Conservation (phyloP, 2,113 vertebrate genomes). For the Callaeas wilsoni region DNA sequence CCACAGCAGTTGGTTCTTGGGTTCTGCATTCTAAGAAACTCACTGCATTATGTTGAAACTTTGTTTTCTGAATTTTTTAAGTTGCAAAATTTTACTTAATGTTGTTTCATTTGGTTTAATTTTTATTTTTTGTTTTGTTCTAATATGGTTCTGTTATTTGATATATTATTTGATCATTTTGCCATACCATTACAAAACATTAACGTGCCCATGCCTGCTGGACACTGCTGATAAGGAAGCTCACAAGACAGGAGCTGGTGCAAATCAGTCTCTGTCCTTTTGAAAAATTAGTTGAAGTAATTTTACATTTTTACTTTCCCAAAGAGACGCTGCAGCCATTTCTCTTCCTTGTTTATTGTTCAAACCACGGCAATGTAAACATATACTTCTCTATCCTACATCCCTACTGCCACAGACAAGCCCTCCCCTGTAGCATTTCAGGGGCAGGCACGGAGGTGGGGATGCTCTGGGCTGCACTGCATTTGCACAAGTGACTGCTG, state of each 20-base stretch:
- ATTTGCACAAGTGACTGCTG: slow-evolving; percentile 35
- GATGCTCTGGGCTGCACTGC: neutral
- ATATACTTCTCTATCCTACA: neutral
- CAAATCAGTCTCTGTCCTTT: slow-evolving; percentile 61
- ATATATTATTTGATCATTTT: slow-evolving; percentile 40
- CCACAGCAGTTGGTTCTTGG: neutral
- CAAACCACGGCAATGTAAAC: neutral
- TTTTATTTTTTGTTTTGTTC: neutral
- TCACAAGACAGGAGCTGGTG: slow-evolving; percentile 12
- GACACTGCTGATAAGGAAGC: slow-evolving; percentile 62
- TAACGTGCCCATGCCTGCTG: slow-evolving; percentile 37
- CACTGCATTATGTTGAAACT: neutral
- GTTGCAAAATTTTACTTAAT: neutral
- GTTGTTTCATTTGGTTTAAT: neutral
- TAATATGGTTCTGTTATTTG: neutral
- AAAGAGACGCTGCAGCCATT: slow-evolving; percentile 22
- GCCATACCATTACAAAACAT: slow-evolving; percentile 25
- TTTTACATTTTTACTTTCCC: slow-evolving; percentile 51
- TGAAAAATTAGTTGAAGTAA: slow-evolving; percentile 56
- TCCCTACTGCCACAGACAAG: neutral
- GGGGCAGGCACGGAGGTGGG: neutral
- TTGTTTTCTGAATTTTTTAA: slow-evolving; percentile 2
- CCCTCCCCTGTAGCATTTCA: neutral
- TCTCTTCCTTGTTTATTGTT: slow-evolving; percentile 27
- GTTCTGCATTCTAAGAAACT: neutral